Base-by-base conservation (phyloP, 2,113 vertebrate genomes). In the Otis tarda region DNA sequence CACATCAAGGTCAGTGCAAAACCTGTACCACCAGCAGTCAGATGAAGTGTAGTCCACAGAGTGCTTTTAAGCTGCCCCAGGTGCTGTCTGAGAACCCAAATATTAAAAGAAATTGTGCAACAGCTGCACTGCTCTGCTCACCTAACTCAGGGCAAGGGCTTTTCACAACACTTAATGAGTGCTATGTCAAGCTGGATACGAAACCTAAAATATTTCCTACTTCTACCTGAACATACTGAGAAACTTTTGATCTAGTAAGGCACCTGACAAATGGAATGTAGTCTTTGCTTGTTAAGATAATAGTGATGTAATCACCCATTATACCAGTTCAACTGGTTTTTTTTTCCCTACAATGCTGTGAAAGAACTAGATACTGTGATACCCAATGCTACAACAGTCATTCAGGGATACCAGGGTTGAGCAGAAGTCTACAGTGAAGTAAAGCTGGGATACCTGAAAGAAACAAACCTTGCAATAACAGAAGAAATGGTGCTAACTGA, bases 361-460 rank as follows among this genome's bases (percentile, higher is more conserved):
- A 35, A 57, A 52, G 25, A 55, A 55, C 5, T 35, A 37, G 25
- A 30, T 28, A 49, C 21, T 27, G 7, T 35, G 22, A n/a, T 19
- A 55, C 56, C 16, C 55, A 43, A 25, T 9, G 7, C 22, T 41
- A 19, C 20, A 55, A 10, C 27, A 53, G 25, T 31, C 27, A n/a
- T 47, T 61, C 50, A 17, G 28, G 33, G 9, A 28, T 14, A 22
- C 0, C 1, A 67, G 33, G 17, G 23, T 61, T 1, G 0, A 52
- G 31, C 17, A 50, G 17, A 71, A 56, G 22, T 10, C 19, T 52
- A 30, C 20, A 64, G 30, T 11, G 45, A 75, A 68, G 23, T n/a
- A 59, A 85, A 53, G 10, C 19, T 39, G 28, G 27, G 27, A 56
- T 17, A 64, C 10, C 52, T 65, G 43, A 47, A 45, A 65, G 24